Base-by-base conservation (phyloP, 2,113 vertebrate genomes). In the Perognathus longimembris region DNA sequence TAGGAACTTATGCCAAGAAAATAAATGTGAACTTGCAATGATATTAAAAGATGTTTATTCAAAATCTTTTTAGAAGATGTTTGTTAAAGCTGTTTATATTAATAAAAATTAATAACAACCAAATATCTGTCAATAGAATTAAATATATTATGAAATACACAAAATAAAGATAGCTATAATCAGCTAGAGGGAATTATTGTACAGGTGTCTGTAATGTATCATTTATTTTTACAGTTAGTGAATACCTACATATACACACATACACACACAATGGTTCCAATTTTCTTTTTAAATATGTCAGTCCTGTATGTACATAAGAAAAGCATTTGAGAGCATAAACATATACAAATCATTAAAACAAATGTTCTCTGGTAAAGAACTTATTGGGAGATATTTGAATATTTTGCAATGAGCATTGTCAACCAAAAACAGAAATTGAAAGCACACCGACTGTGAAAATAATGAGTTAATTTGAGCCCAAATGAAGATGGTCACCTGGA, bases 1-100 rank as follows among this genome's bases (percentile, higher is more conserved):
- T 88, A 84, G 3, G 64, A 95, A 91, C 88, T 89, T 92, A 90
- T 92, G 78, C 93, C 95, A 97, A 95, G 93, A 91, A 96, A 94
- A 93, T 88, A 88, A 92, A 94, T 93, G 57, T 89, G 67, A 95
- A 92, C 66, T 85, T 92, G 84, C 36, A 88, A 92, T 94, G 69
- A 94, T 96, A 38, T 94, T 95, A 87, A 85, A 93, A 85, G 32
- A 40, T 92, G 32, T 95, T 94, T 90, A 89, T 67, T 94, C 75
- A 94, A 83, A 18, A 54, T 54, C 50, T 54, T 18, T 54, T 54
- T 15, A 87, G 82, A 93, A 85, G 32, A 40, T 92, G 28, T 96
- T 95, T 90, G 87, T 64, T 94, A 79, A 94, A 80, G 24, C 67
- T 67, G 80, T 86, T 95, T 89, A 92, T 89, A 88, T 82, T 64